Evolutionary conservation across 2,113 vertebrate genomes (phyloP).

Genomic region (Gobius niger): DNA sequence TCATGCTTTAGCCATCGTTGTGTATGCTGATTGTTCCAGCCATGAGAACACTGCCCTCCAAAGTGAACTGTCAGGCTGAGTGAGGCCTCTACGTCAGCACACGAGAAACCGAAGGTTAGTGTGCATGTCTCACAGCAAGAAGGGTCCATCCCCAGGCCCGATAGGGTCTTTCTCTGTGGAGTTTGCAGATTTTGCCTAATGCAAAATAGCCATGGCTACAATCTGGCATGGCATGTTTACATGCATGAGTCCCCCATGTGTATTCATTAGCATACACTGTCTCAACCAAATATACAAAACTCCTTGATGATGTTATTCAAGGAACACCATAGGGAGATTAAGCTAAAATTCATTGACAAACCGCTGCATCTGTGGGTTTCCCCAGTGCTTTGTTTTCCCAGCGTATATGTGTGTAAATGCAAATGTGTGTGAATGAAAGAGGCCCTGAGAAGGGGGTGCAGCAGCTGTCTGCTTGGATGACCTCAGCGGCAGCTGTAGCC

Average conservation of each 20-base stretch:
- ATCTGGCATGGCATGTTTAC: no score
- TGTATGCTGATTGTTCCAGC: constrained; percentile 53
- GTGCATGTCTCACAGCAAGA: no score
- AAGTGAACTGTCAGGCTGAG: constrained; percentile 29
- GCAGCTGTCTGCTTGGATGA: constrained; percentile 71
- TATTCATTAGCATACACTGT: no score
- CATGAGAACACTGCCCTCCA: constrained; percentile 45
- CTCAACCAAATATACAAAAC: no score
- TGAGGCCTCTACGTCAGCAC: constrained; percentile 22
- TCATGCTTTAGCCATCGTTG: constrained; percentile 15
- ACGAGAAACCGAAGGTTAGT: no score
- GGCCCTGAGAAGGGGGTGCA: constrained; percentile 28
- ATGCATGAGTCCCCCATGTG: no score
- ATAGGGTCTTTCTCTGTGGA: no score
- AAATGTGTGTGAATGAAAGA: constrained; percentile 16
- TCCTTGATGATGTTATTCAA: no score
- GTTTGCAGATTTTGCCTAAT: no score
- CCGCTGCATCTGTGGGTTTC: constrained; percentile 1
- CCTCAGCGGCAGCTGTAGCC: constrained; percentile 72
- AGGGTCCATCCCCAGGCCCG: no score
- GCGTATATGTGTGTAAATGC: constrained; percentile 13
- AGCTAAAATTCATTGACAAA: constrained; percentile 11
- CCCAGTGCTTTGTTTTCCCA: constrained; percentile 11
- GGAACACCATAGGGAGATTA: not conserved
- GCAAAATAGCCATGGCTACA: no score